phyloP scores from a whole-genome alignment of 2,113 vertebrate genomes.

The Alosa alosa region DNA sequence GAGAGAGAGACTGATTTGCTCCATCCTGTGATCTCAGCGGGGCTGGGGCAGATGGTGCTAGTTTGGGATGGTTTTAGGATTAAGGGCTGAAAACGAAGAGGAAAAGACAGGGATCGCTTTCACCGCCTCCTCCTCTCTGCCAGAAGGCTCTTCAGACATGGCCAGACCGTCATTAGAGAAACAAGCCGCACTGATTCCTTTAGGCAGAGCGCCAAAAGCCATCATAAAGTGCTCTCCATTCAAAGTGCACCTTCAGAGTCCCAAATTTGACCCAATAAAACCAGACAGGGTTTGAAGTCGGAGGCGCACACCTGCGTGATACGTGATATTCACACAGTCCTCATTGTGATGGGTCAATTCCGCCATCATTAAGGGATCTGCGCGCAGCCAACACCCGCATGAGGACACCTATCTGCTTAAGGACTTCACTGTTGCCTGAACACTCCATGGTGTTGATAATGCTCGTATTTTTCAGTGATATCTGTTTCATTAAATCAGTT shows the following conservation, averaged over 20 bases:
- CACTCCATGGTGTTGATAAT: background rate
- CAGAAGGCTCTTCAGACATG: conserved; percentile 55
- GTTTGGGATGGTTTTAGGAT: conserved; percentile 64
- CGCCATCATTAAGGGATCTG: background rate
- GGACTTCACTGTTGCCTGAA: background rate
- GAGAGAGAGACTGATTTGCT: conserved; percentile 24
- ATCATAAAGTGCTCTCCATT: conserved; percentile 39
- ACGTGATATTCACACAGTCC: background rate
- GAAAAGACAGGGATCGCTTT: conserved; percentile 59
- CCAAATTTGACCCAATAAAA: background rate
- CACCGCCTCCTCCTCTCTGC: conserved; percentile 61
- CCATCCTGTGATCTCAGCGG: conserved; percentile 21
- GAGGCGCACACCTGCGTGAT: background rate
- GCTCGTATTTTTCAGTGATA: background rate
- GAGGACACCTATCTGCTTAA: conserved; percentile 2
- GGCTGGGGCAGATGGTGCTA: conserved; percentile 52
- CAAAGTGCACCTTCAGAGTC: conserved; percentile 51
- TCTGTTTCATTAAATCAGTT: background rate
- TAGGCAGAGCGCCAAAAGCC: conserved; percentile 56
- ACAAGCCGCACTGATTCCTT: conserved; percentile 56
- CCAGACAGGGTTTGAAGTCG: background rate
- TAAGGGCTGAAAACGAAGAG: conserved; percentile 55
- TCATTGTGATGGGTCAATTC: background rate
- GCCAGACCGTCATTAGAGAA: conserved; percentile 54
- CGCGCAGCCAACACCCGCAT: background rate